Percentiles rank a stretch among this genome's conserved stretches.
Conservation (phyloP, 2,113 vertebrate genomes). For the Edolisoma coerulescens region DNA sequence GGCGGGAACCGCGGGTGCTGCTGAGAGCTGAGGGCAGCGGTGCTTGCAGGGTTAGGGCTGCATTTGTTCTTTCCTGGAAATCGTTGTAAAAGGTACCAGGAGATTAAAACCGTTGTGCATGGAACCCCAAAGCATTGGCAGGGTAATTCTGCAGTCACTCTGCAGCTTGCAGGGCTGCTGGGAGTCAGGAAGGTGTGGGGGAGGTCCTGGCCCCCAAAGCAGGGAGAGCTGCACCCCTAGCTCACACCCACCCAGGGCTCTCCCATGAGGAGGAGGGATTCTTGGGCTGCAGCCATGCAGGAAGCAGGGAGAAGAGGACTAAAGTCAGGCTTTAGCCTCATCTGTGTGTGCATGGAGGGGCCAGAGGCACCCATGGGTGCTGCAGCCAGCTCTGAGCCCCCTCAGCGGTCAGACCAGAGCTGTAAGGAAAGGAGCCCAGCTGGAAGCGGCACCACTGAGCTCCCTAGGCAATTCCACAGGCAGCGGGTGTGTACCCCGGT, state of each 20-base stretch:
- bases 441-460: not conserved
- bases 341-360: not conserved
- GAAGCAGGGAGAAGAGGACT: not conserved
- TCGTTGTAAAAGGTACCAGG: not conserved
- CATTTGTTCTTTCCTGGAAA: not conserved
- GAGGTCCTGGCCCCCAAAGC: not conserved
- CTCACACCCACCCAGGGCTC: not conserved
- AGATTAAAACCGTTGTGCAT: not conserved
- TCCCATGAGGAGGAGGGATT: not conserved
- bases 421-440: not conserved
- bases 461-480: not conserved
- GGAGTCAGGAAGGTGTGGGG: not conserved
- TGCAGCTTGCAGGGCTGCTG: not conserved
- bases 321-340: not conserved
- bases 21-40: not conserved
- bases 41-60: not conserved
- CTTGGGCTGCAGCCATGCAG: not conserved
- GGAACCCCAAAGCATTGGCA: not conserved
- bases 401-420: fast-evolving
- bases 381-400: not conserved
- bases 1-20: fast-evolving
- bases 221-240: not conserved
- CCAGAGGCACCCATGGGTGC: not conserved
- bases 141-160: not conserved
- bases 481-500: not conserved